Evolutionary conservation across 2,797 vertebrate genomes (phyloP).

Genomic region (Myotis vivesi): DNA sequence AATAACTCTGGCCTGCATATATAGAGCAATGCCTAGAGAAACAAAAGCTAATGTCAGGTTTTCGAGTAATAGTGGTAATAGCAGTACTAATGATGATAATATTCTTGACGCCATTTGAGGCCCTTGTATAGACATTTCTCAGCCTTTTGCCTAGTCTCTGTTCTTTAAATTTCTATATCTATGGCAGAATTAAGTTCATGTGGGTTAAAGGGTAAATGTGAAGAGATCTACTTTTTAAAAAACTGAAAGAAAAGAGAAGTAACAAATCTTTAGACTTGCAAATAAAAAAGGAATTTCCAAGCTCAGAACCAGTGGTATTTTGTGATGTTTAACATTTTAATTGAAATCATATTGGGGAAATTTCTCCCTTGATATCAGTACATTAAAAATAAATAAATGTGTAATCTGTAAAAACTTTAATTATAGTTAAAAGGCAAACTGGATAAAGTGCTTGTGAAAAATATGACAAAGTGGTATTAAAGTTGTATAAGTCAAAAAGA

Average conservation of each 20-base stretch:
- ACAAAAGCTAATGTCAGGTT: background rate
- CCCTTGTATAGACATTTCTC: background rate
- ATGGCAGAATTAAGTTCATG: background rate
- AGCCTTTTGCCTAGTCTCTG: background rate
- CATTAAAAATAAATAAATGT: background rate
- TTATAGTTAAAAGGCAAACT: background rate
- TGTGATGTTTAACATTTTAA: background rate
- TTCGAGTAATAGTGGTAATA: background rate
- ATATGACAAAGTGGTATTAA: background rate
- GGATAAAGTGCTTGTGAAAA: background rate
- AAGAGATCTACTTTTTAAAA: background rate
- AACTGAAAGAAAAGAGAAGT: background rate
- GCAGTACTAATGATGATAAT: background rate
- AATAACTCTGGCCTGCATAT: background rate
- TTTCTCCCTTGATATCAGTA: background rate
- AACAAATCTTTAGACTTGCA: slow-evolving; percentile 21
- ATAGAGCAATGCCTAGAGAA: background rate
- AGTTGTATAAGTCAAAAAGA: background rate
- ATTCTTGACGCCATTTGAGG: background rate
- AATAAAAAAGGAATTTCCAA: background rate
- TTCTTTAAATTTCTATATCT: background rate
- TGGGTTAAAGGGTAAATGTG: background rate
- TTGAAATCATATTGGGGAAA: slow-evolving; percentile 3
- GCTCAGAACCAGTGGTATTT: background rate
- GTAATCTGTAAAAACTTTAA: background rate